Percentiles rank a stretch among this genome's conserved stretches.
Evolutionary conservation across 2,113 vertebrate genomes (phyloP).

Genomic region (Cephalopholis sonnerati): DNA sequence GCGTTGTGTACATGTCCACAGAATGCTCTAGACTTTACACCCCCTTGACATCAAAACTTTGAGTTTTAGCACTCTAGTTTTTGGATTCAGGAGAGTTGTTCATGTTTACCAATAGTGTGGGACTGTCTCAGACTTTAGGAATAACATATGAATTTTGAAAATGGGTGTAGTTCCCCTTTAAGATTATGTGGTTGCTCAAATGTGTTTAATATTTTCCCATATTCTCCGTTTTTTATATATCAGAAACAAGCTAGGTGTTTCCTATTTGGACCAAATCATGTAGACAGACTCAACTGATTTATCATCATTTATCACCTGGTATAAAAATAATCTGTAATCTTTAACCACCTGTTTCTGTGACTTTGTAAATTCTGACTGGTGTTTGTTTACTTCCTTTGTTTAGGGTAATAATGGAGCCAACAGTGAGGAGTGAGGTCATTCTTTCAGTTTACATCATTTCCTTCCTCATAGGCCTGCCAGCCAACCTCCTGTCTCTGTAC

Average conservation of each 20-base stretch:
- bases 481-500: constrained; percentile 84
- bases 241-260: neutral
- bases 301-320: too few species aligned
- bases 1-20: too few species aligned
- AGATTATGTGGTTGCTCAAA: neutral
- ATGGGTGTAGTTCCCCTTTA: neutral
- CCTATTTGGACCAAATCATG: neutral
- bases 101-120: too few species aligned
- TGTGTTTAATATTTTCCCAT: neutral
- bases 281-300: neutral
- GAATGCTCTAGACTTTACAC: too few species aligned
- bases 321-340: neutral
- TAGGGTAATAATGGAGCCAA: constrained; percentile 17
- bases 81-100: too few species aligned
- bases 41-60: too few species aligned
- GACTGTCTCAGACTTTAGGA: too few species aligned
- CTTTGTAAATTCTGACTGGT: neutral
- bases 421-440: constrained; percentile 58
- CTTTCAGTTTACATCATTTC: constrained; percentile 81
- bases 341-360: neutral
- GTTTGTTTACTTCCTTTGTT: constrained; percentile 5
- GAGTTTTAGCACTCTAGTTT: too few species aligned
- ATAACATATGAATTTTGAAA: too few species aligned
- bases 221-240: neutral
- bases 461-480: constrained; percentile 83